Evolutionary conservation across 2,797 vertebrate genomes (phyloP).

Genomic region (Loris lydekkerianus): DNA sequence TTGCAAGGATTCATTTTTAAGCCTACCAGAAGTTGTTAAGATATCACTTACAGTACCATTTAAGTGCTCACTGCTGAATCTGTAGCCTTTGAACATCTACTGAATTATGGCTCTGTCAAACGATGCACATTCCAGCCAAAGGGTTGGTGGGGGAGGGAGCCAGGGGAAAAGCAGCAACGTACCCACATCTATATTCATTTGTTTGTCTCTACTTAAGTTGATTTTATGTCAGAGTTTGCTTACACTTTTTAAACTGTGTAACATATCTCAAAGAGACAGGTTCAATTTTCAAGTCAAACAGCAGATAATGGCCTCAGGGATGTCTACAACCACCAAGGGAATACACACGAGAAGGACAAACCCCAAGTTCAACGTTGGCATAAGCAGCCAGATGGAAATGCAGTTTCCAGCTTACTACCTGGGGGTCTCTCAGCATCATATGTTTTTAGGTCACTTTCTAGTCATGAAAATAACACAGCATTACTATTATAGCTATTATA

Average conservation of each 20-base stretch:
- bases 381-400: slow-evolving; percentile 64
- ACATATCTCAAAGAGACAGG: slow-evolving; percentile 77
- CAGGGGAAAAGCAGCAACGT: neutral
- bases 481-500: neutral
- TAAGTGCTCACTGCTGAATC: slow-evolving; percentile 42
- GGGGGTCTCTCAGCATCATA: neutral
- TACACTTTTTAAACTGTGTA: slow-evolving; percentile 74
- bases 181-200: slow-evolving; percentile 68
- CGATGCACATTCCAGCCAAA: slow-evolving; percentile 1
- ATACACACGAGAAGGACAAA: slow-evolving; percentile 4
- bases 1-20: slow-evolving; percentile 81
- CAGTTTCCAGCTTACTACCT: slow-evolving; percentile 55
- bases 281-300: slow-evolving; percentile 80
- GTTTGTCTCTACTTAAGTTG: slow-evolving; percentile 67
- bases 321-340: slow-evolving; percentile 68
- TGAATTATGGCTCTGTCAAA: slow-evolving; percentile 67
- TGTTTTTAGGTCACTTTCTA: neutral
- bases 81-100: slow-evolving; percentile 65
- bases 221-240: slow-evolving; percentile 76
- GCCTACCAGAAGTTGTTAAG: slow-evolving; percentile 72
- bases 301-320: slow-evolving; percentile 76
- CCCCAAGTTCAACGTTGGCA: slow-evolving; percentile 4
- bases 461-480: slow-evolving; percentile 46
- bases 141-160: neutral
- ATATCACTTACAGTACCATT: slow-evolving; percentile 76